These are phyloP conservation scores for Sanderia malayensis DNA, from an alignment of 30 jellyfish, hydroid and myxozoan genomes.

Conservation along the genomic window DNA sequence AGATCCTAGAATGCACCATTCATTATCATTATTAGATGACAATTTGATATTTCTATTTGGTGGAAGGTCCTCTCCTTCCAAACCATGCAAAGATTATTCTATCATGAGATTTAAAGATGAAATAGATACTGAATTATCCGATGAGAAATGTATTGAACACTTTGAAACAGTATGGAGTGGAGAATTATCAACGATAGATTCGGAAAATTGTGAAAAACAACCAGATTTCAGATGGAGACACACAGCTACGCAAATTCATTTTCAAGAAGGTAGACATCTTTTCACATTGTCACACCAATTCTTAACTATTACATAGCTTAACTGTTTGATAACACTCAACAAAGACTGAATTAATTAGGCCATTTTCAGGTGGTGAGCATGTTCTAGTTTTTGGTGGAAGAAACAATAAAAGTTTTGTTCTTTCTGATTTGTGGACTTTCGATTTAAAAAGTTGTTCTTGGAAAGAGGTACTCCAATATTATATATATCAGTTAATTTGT, in stretches of 20 bases:
- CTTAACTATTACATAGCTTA: neutral
- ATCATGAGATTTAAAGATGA: conserved; percentile 6
- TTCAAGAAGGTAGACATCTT: neutral
- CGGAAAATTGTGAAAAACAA: neutral
- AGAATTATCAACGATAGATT: neutral
- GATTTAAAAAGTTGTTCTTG: conserved; percentile 17
- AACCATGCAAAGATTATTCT: conserved; percentile 53
- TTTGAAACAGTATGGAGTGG: neutral
- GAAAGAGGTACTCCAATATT: no score
- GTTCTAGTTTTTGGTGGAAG: conserved; percentile 60
- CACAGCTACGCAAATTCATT: neutral
- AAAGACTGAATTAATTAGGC: neutral
- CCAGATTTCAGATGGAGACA: conserved; percentile 9
- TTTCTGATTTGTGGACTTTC: conserved; percentile 53
- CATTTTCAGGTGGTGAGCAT: conserved; percentile 21
- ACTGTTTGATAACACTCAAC: neutral
- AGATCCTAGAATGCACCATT: conserved; percentile 47
- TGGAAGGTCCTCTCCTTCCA: conserved; percentile 82
- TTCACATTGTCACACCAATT: conserved; percentile 15
- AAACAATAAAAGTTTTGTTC: conserved; percentile 6
- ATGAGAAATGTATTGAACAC: neutral
- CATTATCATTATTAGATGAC: conserved; percentile 31
- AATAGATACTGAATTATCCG: neutral
- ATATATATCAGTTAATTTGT: no score
- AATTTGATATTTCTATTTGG: conserved; percentile 68